phyloP scores from a whole-genome alignment of 2,797 vertebrate species.

The Neostethus bicornis region DNA sequence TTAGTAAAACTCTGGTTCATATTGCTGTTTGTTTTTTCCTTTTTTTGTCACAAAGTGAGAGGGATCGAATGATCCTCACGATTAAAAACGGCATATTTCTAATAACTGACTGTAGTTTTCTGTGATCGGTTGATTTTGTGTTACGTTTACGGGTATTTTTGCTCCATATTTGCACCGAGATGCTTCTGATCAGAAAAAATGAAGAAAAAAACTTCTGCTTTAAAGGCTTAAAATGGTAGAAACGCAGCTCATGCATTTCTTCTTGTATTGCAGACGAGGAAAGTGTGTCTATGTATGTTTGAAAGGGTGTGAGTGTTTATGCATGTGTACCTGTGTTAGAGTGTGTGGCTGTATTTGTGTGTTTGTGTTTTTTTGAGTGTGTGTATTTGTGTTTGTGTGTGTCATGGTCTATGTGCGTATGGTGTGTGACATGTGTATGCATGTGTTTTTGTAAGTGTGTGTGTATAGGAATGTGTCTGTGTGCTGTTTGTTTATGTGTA shows the following conservation, averaged over 20 bases:
- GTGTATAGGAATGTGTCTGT: too few species aligned
- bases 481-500: too few species aligned
- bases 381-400: too few species aligned
- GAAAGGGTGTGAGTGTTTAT: too few species aligned
- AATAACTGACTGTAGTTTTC: slow-evolving; percentile 47
- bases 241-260: slow-evolving; percentile 86
- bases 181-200: slow-evolving; percentile 69
- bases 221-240: slow-evolving; percentile 78
- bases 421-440: too few species aligned
- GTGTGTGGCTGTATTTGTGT: too few species aligned
- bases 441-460: too few species aligned
- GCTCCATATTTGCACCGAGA: slow-evolving; percentile 43
- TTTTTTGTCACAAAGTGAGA: slow-evolving; percentile 61
- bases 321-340: too few species aligned
- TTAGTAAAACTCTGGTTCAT: slow-evolving; percentile 60
- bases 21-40: slow-evolving; percentile 72
- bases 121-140: too few species aligned
- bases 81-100: slow-evolving; percentile 59
- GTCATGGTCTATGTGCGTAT: too few species aligned
- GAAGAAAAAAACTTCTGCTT: slow-evolving; percentile 72
- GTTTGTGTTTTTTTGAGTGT: too few species aligned
- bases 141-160: slow-evolving; percentile 14
- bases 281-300: slow-evolving; percentile 39
- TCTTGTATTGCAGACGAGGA: slow-evolving; percentile 82
- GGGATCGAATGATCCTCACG: slow-evolving; percentile 60